Evolutionary conservation across 2,888 invertebrate genomes (phyloP), one percentile per base, ranked within the genome.

Genomic region (Acleris laterana): DNA sequence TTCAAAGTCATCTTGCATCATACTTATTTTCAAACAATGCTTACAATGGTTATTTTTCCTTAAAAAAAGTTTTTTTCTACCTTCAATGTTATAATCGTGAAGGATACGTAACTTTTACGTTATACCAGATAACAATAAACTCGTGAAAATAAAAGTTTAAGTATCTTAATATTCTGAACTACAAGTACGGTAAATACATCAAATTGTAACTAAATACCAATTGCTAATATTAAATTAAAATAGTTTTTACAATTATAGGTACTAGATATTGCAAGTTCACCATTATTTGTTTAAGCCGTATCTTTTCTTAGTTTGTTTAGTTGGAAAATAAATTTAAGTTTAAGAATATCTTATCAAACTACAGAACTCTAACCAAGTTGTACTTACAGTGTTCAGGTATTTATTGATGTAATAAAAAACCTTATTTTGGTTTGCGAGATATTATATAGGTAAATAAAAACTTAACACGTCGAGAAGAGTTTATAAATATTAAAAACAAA

Each of bases 341-440:
- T 70, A 74, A 75, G 73, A 70, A 73, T 69, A 59, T 64, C 63
- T 64, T 59, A 61, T 44, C 42, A 64, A 59, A 64, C 63, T 74
- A 74, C 62, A 68, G 65, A 70, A 77, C 78, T 78, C 28, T 32
- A 32, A 32, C 9, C 9, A 9, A 9, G 32, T 38, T 38, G 79
- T 76, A 72, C 79, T 81, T 89, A 89, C 88, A 82, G 81, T 69
- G 71, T 80, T 88, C 88, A 89, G 89, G 89, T 88, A 62, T 51
- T 57, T 56, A 58, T 60, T 50, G 50, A 57, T 56, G 22, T 55
- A 44, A 55, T 59, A 49, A 59, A 42, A 60, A 38, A 52, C 32
- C 56, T 62, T 42, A 63, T 64, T 66, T 71, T 63, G 80, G 83
- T 76, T 80, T 66, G 38, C 42, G 22, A 32, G 53, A 49, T 19